Percentiles rank a stretch among this genome's conserved stretches.
Evolutionary conservation across 2,797 vertebrate species (phyloP).

Genomic region (Thaleichthys pacificus): DNA sequence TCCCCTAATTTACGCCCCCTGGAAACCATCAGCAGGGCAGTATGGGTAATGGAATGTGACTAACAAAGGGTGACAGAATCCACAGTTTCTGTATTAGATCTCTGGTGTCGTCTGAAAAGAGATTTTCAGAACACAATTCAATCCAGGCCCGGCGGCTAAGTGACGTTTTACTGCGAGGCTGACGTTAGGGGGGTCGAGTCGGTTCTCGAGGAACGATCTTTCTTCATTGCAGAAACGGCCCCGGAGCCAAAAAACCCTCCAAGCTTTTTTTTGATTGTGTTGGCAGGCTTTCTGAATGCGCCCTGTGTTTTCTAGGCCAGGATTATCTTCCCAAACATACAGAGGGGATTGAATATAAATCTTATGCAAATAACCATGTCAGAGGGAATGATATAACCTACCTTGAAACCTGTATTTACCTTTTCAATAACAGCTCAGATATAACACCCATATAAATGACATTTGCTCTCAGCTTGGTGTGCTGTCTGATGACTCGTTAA

Average conservation of each 20-base stretch:
- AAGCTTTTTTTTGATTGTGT: background rate
- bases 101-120: constrained; percentile 41
- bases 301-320: constrained; percentile 25
- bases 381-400: constrained; percentile 26
- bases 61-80: constrained; percentile 72
- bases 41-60: constrained; percentile 73
- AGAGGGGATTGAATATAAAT: constrained; percentile 13
- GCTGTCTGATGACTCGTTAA: constrained; percentile 18
- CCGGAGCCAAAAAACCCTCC: background rate
- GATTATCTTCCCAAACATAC: constrained; percentile 15
- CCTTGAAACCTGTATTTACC: constrained; percentile 31
- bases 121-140: constrained; percentile 30
- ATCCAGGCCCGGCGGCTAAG: constrained; percentile 22
- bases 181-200: constrained; percentile 3
- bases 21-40: constrained; percentile 23
- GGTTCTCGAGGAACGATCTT: constrained; percentile 20
- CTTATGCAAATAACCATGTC: constrained; percentile 21
- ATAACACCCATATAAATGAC: constrained; percentile 34
- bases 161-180: constrained; percentile 20
- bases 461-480: constrained; percentile 18
- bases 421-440: constrained; percentile 17
- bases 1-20: constrained; percentile 30
- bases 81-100: constrained; percentile 66
- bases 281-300: constrained; percentile 9
- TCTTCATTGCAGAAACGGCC: background rate